phyloP scores from a whole-genome alignment of 2,113 vertebrate genomes.

The Calonectris borealis region DNA sequence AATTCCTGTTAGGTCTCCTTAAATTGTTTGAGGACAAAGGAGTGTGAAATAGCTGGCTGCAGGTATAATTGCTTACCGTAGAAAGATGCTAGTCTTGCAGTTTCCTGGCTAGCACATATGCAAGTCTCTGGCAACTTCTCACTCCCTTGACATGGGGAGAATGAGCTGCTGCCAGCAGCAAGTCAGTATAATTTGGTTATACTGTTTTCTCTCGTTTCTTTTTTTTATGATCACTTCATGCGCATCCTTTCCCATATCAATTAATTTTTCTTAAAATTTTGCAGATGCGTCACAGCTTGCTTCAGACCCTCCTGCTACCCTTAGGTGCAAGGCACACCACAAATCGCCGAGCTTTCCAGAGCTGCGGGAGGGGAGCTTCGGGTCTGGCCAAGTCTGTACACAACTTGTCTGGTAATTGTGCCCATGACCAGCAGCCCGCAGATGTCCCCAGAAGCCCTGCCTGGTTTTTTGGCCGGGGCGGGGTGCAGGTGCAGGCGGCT shows the following conservation, averaged over 20 bases:
- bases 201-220: neutral
- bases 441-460: neutral
- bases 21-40: neutral
- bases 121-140: neutral
- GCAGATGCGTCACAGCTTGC: neutral
- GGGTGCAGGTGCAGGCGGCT: neutral
- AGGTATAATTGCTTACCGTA: neutral
- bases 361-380: accelerated
- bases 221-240: neutral
- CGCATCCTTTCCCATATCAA: neutral
- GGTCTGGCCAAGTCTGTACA: accelerated
- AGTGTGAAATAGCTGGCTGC: neutral
- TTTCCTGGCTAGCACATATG: neutral
- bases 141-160: neutral
- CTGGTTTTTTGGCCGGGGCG: neutral
- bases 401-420: too few species aligned
- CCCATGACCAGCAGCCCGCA: neutral
- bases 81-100: neutral
- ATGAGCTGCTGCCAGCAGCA: neutral
- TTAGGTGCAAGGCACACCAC: neutral
- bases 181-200: neutral
- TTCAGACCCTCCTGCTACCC: neutral
- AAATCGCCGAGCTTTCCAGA: neutral
- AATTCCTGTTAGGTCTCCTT: neutral
- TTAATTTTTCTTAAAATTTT: neutral